Evolutionary conservation across 2,113 vertebrate species (phyloP), one percentile per base, ranked within the genome.

Genomic region (Paramisgurnus dabryanus): DNA sequence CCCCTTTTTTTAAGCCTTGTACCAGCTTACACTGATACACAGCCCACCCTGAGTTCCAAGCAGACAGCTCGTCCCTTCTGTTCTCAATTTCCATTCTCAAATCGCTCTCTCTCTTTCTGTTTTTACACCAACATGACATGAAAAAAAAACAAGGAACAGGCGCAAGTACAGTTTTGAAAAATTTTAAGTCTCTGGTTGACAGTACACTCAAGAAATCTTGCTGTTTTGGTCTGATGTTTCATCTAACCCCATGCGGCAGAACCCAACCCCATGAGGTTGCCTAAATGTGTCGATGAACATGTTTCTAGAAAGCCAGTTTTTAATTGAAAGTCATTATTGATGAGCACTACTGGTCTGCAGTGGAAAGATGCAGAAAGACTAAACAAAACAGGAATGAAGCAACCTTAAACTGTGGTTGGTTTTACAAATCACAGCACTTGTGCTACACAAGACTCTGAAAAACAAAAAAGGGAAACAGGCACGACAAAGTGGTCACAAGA

Each of bases 281-380:
- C 43, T 45, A 34, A 34, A 34, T 34, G 49, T 27, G 47, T n/a
- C n/a, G 18, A n/a, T 73, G 22, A 6, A 18, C 27, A 60, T 40
- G 67, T 70, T 34, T 22, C 17, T 67, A 63, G 45, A 76, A 47
- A 82, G n/a, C 65, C 13, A 76, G n/a, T 27, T 41, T 15, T 68
- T 72, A 60, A 81, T 75, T 80, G 74, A 72, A 85, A 80, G 76
- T 75, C 73, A 79, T 80, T 83, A 86, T 34, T 34, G 27, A 86
- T 64, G 47, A 86, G 80, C 18, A 83, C 83, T 80, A 86, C 70
- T 45, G 78, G 17, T 81, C 74, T 53, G 40, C 6, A 40, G 43
- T 11, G 12, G 22, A 22, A 22, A 5, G 58, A 41, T 12, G 43
- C 15, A 1, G 11, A 72, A 70, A 22, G 17, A 58, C 64, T 13